Percentiles rank a stretch among this genome's conserved stretches.
Conservation (phyloP, 1,140 invertebrate genomes). For the Sycobia sp. region DNA sequence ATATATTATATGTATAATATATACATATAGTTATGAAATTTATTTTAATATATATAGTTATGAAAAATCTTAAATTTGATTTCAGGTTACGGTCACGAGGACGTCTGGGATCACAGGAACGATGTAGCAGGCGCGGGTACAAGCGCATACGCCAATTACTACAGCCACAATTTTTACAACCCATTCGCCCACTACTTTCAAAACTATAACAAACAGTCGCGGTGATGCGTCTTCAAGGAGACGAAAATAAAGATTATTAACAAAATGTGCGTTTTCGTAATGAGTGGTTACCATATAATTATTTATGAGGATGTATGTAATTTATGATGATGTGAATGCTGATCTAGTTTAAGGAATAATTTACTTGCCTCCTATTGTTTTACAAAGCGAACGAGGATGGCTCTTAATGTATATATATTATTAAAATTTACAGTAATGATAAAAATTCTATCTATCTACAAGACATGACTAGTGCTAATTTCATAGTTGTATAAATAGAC, state of each 20-base stretch:
- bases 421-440: too few relatives aligned
- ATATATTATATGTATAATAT: too few relatives aligned
- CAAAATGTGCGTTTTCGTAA: background rate
- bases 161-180: constrained; percentile 15
- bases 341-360: background rate
- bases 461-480: too few relatives aligned
- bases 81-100: constrained; percentile 54
- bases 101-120: constrained; percentile 54
- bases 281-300: too few relatives aligned
- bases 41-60: too few relatives aligned
- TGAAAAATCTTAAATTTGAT: too few relatives aligned
- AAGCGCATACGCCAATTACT: constrained; percentile 14
- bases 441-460: too few relatives aligned
- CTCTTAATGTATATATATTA: background rate
- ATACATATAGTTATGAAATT: too few relatives aligned
- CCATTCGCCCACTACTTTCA: constrained; percentile 29
- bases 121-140: constrained; percentile 38
- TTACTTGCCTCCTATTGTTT: background rate
- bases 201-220: constrained; percentile 19
- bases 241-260: background rate
- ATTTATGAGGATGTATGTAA: background rate
- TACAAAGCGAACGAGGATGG: background rate
- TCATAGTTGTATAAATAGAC: too few relatives aligned
- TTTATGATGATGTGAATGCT: constrained; percentile 17
- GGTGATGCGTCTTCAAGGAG: constrained; percentile 6